Base-by-base conservation (phyloP, 2,888 invertebrate genomes). In the Neria commutata region DNA sequence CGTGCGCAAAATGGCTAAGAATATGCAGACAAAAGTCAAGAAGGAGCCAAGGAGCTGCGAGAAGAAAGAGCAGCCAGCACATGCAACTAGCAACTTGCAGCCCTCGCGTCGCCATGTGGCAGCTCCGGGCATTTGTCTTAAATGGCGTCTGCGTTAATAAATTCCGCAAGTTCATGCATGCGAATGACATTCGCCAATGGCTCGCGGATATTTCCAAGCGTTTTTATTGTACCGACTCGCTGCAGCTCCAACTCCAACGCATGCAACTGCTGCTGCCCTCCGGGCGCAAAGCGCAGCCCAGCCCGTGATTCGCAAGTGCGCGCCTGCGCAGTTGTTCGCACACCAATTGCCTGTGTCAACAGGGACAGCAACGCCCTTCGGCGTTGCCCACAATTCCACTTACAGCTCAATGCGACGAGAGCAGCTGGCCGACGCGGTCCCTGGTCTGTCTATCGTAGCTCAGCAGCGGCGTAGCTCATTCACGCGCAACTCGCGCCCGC, bases 311-410 rank as follows among this genome's bases (percentile, higher is more conserved):
- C 29, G 29, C 29, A 29, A 29, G 29, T 29, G n/a, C 29, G 29
- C 11, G 11, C 29, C 5, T 8, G 29, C 11, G 8, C n/a, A 14
- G 37, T 37, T 14, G 37, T 14, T 37, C 37, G 29, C 37, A 4
- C 37, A n/a, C n/a, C n/a, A n/a, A 37, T 37, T 37, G 8, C 37
- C n/a, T 37, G 37, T 37, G 37, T 37, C 37, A 37, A 37, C 37
- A 37, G 5, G 5, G 29, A 5, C 29, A 5, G 29, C 14, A 29
- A 11, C 37, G 37, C 37, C 37, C 37, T 37, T n/a, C n/a, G 37
- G 37, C 37, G 37, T n/a, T n/a, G n/a, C n/a, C n/a, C n/a, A n/a
- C n/a, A n/a, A n/a, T n/a, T n/a, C n/a, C n/a, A n/a, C n/a, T n/a
- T n/a, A n/a, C n/a, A n/a, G n/a, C n/a, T n/a, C n/a, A n/a, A n/a